Base-by-base conservation (phyloP, 1,140 invertebrate species). In the Thalassaphorura encarpata region DNA sequence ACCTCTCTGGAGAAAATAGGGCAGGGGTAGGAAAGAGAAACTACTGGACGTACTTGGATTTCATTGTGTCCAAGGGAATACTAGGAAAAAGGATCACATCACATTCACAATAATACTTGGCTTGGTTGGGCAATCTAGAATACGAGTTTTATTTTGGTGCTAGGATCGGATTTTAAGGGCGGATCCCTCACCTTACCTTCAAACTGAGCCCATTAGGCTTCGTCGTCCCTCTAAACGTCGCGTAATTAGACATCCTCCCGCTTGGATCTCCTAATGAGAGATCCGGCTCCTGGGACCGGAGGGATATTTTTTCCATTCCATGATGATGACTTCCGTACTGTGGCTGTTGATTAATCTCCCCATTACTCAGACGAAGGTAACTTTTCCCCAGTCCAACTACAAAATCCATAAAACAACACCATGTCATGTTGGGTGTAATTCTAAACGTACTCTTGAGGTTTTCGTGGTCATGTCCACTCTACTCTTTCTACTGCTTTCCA, bases 341-440 rank as follows among this genome's bases (percentile, higher is more conserved):
- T 54, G 52, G 33, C 57, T 59, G 59, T 60, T 65, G 63, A 62
- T 61, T 65, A 61, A 65, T 65, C 54, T 62, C 60, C 18, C 63
- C 63, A 50, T 65, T 65, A 54, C 63, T 65, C 56, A 65, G 46
- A 53, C 63, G 60, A 23, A 57, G 62, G 55, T 62, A 65, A 24
- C 48, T 52, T 42, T 52, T 63, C 46, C 54, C 57, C 43, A 52
- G 26, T 53, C 53, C 57, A 5, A 11, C 18, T 31, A 33, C 58
- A n/a, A n/a, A n/a, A n/a, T n/a, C n/a, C n/a, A n/a, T n/a, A n/a
- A n/a, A n/a, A n/a, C n/a, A n/a, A n/a, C n/a, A n/a, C n/a, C n/a
- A n/a, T n/a, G n/a, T n/a, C 58, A 56, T 48, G 58, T 62, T 62
- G 52, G 56, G 56, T 62, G 56, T 39, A 58, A 57, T 47, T 40